phyloP scores from a whole-genome alignment of 1,140 invertebrate species.

The Lethocerus indicus region DNA sequence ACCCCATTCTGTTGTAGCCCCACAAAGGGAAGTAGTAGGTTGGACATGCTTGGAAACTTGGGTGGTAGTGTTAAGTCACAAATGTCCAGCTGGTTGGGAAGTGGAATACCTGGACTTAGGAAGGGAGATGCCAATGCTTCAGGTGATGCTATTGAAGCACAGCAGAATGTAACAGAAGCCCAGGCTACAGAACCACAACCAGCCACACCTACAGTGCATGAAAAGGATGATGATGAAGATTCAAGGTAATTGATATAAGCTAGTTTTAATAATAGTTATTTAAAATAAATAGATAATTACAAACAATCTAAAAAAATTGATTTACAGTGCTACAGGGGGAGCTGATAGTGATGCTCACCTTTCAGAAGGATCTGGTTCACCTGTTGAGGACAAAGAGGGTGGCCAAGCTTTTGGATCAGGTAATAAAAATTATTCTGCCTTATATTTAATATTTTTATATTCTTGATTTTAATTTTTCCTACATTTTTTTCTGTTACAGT shows the following conservation, averaged over 20 bases:
- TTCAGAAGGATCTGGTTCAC: slow-evolving; percentile 36
- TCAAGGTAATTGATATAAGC: slow-evolving; percentile 44
- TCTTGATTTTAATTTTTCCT: neutral
- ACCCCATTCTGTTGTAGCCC: slow-evolving; percentile 33
- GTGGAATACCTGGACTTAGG: slow-evolving; percentile 47
- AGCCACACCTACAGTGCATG: slow-evolving; percentile 25
- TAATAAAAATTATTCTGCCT: slow-evolving; percentile 26
- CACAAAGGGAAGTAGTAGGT: slow-evolving; percentile 45
- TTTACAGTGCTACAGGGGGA: slow-evolving; percentile 61
- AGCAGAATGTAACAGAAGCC: slow-evolving; percentile 13
- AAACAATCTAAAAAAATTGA: neutral
- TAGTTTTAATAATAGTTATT: neutral
- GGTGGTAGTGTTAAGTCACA: slow-evolving; percentile 43
- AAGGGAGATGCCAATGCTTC: slow-evolving; percentile 23
- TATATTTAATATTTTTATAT: neutral
- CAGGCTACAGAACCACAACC: slow-evolving; percentile 3
- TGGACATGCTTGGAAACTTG: slow-evolving; percentile 55
- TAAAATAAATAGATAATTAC: neutral
- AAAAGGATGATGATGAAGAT: slow-evolving; percentile 65
- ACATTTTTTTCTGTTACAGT: too few relatives aligned
- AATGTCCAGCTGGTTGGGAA: slow-evolving; percentile 56
- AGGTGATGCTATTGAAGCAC: slow-evolving; percentile 20
- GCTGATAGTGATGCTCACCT: slow-evolving; percentile 62
- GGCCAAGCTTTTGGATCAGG: slow-evolving; percentile 52
- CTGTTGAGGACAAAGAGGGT: slow-evolving; percentile 58